A percentile compares a stretch with the other conserved stretches of the same genome.
phyloP scores from a whole-genome alignment of 2,113 vertebrate genomes.

The Podarcis raffonei region DNA sequence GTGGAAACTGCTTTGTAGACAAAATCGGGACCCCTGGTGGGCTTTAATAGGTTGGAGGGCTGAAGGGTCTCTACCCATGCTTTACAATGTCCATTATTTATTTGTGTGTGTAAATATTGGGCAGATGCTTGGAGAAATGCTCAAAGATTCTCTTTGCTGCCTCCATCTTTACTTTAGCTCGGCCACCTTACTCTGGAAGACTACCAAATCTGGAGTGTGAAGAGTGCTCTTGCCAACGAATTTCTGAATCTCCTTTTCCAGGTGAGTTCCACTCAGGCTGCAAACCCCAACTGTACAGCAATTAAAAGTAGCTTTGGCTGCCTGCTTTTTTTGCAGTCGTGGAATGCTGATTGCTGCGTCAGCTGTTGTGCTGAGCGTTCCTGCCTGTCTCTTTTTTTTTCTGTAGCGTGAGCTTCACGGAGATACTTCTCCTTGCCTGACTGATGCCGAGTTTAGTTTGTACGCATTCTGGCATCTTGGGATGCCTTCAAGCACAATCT shows the following conservation, averaged over 20 bases:
- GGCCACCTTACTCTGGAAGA: conserved; percentile 96
- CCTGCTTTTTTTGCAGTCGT: neutral
- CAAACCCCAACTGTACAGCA: neutral
- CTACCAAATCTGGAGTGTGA: conserved; percentile 99
- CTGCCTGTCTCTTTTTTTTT: neutral
- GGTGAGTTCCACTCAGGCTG: conserved; percentile 73
- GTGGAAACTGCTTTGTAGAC: too few relatives aligned
- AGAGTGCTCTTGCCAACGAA: conserved; percentile 95
- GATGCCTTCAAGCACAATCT: neutral
- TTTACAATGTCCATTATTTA: neutral
- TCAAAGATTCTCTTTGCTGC: neutral
- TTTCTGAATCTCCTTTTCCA: conserved; percentile 98
- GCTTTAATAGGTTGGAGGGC: too few relatives aligned
- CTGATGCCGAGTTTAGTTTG: neutral
- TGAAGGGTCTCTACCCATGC: too few relatives aligned
- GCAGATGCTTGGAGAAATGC: neutral
- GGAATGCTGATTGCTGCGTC: neutral
- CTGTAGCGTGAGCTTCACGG: neutral
- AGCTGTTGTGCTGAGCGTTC: neutral
- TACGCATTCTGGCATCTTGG: neutral
- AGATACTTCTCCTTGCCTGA: neutral
- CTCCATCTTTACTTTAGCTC: conserved; percentile 70
- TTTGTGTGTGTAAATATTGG: neutral
- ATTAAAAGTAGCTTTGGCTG: neutral
- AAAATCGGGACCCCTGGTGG: too few relatives aligned